Conservation (phyloP, 2,888 invertebrate species). For the Noctua janthina region DNA sequence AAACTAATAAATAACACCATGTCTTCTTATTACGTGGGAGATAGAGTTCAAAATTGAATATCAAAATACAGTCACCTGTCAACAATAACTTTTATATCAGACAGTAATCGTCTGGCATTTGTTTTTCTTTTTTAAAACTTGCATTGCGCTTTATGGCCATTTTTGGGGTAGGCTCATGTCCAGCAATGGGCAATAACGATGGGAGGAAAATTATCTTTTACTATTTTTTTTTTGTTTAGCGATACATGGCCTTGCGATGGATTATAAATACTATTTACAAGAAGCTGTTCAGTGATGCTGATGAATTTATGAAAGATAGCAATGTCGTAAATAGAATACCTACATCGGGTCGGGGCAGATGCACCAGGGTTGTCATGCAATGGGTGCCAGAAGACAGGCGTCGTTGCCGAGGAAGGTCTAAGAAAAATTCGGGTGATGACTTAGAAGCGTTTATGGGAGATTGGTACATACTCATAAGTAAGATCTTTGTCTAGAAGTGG, state of each 20-base stretch:
- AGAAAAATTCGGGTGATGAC: too few species aligned
- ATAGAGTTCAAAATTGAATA: slow-evolving; percentile 18
- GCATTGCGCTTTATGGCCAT: slow-evolving; percentile 8
- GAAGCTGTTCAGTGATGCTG: too few species aligned
- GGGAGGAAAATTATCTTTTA: not conserved
- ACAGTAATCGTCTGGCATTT: slow-evolving; percentile 11
- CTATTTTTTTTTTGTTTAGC: not conserved
- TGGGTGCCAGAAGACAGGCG: too few species aligned
- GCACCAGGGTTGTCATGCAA: too few species aligned
- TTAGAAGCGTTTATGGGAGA: too few species aligned
- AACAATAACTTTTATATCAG: not conserved
- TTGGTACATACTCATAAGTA: too few species aligned
- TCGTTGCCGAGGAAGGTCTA: too few species aligned
- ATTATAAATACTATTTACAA: too few species aligned
- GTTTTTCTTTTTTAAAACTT: slow-evolving; percentile 21
- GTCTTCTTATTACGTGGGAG: fast-evolving
- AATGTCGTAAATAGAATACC: too few species aligned
- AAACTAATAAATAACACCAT: not conserved
- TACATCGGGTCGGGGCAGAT: too few species aligned
- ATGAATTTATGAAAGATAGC: too few species aligned
- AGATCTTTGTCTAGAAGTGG: too few species aligned
- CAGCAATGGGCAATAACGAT: slow-evolving; percentile 13
- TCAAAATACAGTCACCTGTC: slow-evolving; percentile 6
- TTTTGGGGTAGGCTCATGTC: not conserved
- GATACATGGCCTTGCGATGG: not conserved